Evolutionary conservation across 2,113 vertebrate species (phyloP).

Genomic region (Leucosticte australis): DNA sequence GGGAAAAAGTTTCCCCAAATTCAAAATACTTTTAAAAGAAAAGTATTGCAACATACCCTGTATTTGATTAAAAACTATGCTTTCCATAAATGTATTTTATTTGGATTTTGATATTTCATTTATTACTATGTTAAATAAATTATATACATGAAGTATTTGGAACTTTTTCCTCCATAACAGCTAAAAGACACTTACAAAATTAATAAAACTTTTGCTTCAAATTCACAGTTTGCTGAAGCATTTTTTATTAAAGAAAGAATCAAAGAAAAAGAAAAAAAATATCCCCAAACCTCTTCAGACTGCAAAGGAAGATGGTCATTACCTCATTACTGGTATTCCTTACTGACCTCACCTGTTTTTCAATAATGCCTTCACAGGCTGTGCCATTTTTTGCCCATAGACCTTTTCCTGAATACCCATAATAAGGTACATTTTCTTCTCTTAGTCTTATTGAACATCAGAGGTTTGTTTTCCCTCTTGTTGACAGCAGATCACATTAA

Average conservation of each 20-base stretch:
- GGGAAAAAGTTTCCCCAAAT: background rate
- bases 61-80: background rate
- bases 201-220: background rate
- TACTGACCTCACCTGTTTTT: background rate
- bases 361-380: background rate
- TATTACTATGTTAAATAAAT: background rate
- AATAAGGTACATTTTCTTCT: conserved; percentile 18
- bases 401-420: background rate
- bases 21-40: background rate
- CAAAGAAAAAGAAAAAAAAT: background rate
- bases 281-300: background rate
- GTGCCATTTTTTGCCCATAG: background rate
- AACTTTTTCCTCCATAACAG: background rate
- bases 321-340: background rate
- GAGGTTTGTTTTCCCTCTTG: conserved; percentile 16
- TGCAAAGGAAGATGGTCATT: background rate
- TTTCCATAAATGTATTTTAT: background rate
- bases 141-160: background rate
- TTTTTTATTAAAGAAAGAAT: background rate
- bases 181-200: background rate
- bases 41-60: background rate
- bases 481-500: conserved; percentile 18
- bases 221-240: background rate
- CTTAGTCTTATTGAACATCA: background rate
- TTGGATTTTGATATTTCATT: background rate